A percentile compares a stretch with the other conserved stretches of the same genome.
Evolutionary conservation across 2,797 vertebrate species (phyloP).

Genomic region (Cephalopachus bancanus): DNA sequence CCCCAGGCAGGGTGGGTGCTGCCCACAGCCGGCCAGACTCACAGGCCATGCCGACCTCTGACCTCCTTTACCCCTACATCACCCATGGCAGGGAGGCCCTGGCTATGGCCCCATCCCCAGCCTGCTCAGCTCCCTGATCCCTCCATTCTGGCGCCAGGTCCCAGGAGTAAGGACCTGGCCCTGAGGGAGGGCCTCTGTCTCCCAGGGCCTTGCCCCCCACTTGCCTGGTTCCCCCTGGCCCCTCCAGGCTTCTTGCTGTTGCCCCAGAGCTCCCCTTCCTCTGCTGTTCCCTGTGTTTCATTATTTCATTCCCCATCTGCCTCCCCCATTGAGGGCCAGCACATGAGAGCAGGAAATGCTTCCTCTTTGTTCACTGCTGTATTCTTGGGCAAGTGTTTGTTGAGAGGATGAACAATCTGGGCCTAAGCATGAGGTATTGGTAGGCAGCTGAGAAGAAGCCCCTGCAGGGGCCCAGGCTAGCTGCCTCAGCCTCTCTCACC

Average conservation of each 20-base stretch:
- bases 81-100: background rate
- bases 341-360: fast-evolving
- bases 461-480: background rate
- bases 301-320: background rate
- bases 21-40: background rate
- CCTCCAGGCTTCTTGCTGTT: background rate
- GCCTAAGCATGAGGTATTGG: background rate
- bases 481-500: background rate
- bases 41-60: background rate
- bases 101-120: background rate
- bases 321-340: background rate
- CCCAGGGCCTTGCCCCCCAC: background rate
- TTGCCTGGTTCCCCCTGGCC: background rate
- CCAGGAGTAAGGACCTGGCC: background rate
- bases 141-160: too few relatives aligned
- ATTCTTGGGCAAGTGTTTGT: background rate
- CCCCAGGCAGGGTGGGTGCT: background rate
- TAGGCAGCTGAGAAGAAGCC: too few relatives aligned
- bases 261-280: background rate
- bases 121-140: background rate
- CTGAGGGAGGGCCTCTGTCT: background rate
- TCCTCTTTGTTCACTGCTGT: background rate
- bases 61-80: background rate
- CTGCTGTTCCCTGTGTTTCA: fast-evolving
- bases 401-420: background rate